Percentiles rank a stretch among this genome's conserved stretches.
Conservation (phyloP, 92 coral and sea anemone genomes). For the Epizoanthus ramosus region DNA sequence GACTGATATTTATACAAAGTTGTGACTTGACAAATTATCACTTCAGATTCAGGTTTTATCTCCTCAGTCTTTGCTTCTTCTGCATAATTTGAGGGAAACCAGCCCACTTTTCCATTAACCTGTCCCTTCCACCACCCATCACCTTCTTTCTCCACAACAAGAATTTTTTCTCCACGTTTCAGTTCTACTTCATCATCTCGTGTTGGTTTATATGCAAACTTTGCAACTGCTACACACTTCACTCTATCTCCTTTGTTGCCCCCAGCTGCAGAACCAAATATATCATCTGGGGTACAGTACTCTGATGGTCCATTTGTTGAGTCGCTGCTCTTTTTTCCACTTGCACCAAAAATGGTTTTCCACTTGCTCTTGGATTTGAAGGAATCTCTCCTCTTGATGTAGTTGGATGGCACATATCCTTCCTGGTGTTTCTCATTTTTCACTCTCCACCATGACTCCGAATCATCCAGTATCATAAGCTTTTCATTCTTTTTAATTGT, state of each 20-base stretch:
- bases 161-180: constrained; percentile 79
- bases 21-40: constrained; percentile 67
- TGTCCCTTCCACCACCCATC: constrained; percentile 99
- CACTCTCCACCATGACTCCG: constrained; percentile 96
- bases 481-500: constrained; percentile 91
- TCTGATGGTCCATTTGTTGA: constrained; percentile 70
- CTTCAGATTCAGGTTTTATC: constrained; percentile 43
- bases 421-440: constrained; percentile 79
- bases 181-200: constrained; percentile 89
- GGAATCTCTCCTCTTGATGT: constrained; percentile 68
- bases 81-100: constrained; percentile 95
- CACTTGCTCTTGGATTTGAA: constrained; percentile 56
- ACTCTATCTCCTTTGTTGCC: constrained; percentile 48
- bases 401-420: constrained; percentile 98
- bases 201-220: constrained; percentile 81
- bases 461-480: constrained; percentile 82
- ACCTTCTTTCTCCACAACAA: constrained; percentile 89
- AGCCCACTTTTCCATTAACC: constrained; percentile 69
- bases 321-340: constrained; percentile 62
- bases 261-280: constrained; percentile 51
- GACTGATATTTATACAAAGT: constrained; percentile 89
- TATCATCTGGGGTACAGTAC: constrained; percentile 87
- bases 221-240: constrained; percentile 73
- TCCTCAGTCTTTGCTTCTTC: constrained; percentile 51
- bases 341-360: constrained; percentile 72